Base-by-base conservation (phyloP, 1,140 invertebrate species). In the Saccostrea echinata region DNA sequence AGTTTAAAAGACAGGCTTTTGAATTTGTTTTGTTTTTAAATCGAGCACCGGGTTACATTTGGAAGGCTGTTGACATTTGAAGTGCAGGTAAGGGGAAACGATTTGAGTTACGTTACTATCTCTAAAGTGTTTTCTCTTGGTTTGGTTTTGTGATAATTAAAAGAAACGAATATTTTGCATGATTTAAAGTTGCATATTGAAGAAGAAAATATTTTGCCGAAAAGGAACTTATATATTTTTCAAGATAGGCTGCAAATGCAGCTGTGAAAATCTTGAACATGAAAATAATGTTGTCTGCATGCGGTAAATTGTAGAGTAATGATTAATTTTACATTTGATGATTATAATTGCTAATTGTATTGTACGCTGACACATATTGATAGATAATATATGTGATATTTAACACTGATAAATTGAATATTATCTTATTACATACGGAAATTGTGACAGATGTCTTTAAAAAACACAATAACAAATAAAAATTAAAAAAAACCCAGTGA, bases 1-100 rank as follows among this genome's bases (percentile, higher is more conserved):
- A 76, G 30, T 76, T 33, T 68, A 35, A 64, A n/a, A 21, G 24
- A 43, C 43, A 64, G 57, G 57, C 18, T 64, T 64, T 64, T 64
- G 21, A 76, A 76, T 76, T 76, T 76, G 68, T 76, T 76, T 43
- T 76, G 68, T 76, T 76, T 76, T 76, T 76, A 76, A 76, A 76
- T 30, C 27, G 68, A 76, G 68, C 27, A 76, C 68, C 30, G 27
- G 68, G 33, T 76, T 27, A 27, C 27, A 76, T 24, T 16, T 27
- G 16, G 24, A 16, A 13, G 13, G 27, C 68, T 76, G 68, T 76
- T 76, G 68, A 76, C 68, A 30, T 76, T 61, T 76, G 13, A 27
- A 76, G 68, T 76, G 68, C 68, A 76, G 68, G 68, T 27, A 76
- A 33, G 30, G 30, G 30, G 68, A 24, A 64, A 13, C 9, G 43